A percentile compares a stretch with the other conserved stretches of the same genome.
Conservation (phyloP, 2,888 invertebrate genomes). For the Eupithecia exiguata region DNA sequence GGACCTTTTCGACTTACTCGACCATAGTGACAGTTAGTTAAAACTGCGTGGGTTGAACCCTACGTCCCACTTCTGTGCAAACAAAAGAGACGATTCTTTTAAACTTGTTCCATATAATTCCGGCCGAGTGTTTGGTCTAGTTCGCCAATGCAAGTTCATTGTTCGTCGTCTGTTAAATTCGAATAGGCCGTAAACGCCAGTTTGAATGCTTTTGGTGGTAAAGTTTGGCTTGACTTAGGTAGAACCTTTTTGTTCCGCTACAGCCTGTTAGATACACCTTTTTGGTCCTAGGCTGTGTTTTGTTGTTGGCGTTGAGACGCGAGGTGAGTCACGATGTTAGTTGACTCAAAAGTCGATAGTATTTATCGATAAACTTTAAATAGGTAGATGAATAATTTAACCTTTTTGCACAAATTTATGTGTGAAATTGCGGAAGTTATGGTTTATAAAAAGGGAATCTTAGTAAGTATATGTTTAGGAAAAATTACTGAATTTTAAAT, state of each 20-base stretch:
- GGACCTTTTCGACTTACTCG: conserved; percentile 43
- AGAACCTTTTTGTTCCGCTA: conserved; percentile 70
- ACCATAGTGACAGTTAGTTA: conserved; percentile 48
- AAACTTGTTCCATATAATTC: conserved; percentile 69
- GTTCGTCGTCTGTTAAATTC: conserved; percentile 62
- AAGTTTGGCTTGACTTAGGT: conserved; percentile 65
- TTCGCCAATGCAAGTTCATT: conserved; percentile 82
- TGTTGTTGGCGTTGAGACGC: conserved; percentile 82
- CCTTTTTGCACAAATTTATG: neutral
- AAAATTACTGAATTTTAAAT: neutral
- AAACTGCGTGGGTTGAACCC: conserved; percentile 57
- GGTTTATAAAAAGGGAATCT: no score
- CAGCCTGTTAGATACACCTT: conserved; percentile 72
- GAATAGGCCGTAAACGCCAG: conserved; percentile 70
- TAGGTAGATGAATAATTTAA: conserved; percentile 22
- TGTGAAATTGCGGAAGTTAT: no score
- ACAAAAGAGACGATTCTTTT: conserved; percentile 55
- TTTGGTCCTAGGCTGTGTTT: conserved; percentile 65
- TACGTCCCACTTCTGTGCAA: conserved; percentile 57
- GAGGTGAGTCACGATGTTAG: conserved; percentile 79
- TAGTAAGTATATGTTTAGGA: no score
- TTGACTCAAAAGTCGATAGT: conserved; percentile 66
- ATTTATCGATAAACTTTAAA: conserved; percentile 62
- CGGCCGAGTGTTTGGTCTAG: conserved; percentile 80
- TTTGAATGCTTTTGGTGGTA: conserved; percentile 63